A percentile compares a stretch with the other conserved stretches of the same genome.
These are phyloP conservation scores for Ceratina australensis DNA, from an alignment of 1,140 invertebrate species.

Conservation along the genomic window DNA sequence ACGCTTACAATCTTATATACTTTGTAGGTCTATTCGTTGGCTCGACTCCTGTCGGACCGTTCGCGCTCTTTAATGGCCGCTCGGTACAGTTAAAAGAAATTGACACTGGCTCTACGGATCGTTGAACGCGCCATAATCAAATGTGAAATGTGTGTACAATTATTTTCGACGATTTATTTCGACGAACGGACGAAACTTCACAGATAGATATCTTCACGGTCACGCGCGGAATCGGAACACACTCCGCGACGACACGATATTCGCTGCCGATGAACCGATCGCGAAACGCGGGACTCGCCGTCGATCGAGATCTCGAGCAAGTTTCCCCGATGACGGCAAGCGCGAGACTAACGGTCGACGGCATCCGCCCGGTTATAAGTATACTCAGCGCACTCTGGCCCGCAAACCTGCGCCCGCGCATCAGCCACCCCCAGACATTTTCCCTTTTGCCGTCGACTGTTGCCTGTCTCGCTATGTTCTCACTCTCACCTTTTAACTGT, in stretches of 20 bases:
- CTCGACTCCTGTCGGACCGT: not conserved
- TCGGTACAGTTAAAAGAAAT: slow-evolving; percentile 15
- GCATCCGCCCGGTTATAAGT: slow-evolving; percentile 76
- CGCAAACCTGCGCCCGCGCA: slow-evolving; percentile 77
- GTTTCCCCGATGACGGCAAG: slow-evolving; percentile 69
- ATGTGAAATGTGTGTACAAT: not conserved
- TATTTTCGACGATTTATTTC: no score
- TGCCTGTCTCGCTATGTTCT: slow-evolving; percentile 55
- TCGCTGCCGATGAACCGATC: slow-evolving; percentile 15
- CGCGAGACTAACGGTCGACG: slow-evolving; percentile 76
- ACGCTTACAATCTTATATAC: not conserved
- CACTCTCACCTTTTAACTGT: slow-evolving; percentile 35
- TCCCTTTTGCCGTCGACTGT: slow-evolving; percentile 35
- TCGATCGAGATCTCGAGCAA: slow-evolving; percentile 39
- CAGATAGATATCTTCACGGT: not conserved
- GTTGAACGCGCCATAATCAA: not conserved
- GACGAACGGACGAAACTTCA: no score
- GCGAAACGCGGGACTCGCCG: slow-evolving; percentile 23
- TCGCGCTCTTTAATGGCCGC: not conserved
- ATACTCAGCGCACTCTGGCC: slow-evolving; percentile 78
- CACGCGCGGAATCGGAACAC: not conserved
- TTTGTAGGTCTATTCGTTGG: no score
- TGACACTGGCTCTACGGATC: not conserved
- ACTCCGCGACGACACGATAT: slow-evolving; percentile 15
- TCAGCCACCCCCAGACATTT: slow-evolving; percentile 64